Percentiles rank a stretch among this genome's conserved stretches.
phyloP scores from a whole-genome alignment of 2,113 vertebrate species.

The Chionomys nivalis region DNA sequence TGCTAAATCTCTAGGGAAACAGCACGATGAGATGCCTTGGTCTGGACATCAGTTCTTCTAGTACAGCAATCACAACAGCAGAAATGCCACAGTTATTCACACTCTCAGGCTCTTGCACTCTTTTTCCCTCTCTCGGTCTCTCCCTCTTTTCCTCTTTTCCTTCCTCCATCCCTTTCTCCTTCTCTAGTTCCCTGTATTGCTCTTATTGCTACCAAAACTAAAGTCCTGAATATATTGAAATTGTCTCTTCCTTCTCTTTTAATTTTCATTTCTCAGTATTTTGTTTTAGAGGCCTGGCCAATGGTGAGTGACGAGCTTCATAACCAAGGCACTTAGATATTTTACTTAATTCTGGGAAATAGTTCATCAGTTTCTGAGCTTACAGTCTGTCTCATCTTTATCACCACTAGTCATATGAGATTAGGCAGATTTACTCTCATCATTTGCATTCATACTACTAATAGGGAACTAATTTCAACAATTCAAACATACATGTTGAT shows the following conservation, averaged over 20 bases:
- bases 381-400: constrained; percentile 41
- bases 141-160: background rate
- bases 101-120: rapidly evolving
- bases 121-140: rapidly evolving
- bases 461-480: background rate
- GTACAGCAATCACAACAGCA: background rate
- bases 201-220: background rate
- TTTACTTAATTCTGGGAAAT: constrained; percentile 37
- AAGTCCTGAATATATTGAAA: background rate
- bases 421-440: constrained; percentile 12
- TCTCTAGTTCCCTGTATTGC: no score
- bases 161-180: background rate
- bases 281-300: constrained; percentile 37
- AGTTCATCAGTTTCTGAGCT: background rate
- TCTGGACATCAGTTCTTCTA: background rate
- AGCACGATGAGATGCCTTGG: constrained; percentile 6
- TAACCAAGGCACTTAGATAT: background rate
- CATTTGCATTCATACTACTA: constrained; percentile 23
- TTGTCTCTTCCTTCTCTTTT: constrained; percentile 6
- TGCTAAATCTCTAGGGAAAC: constrained; percentile 5
- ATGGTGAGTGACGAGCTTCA: background rate
- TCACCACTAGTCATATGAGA: background rate
- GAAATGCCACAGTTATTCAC: background rate
- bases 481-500: background rate
- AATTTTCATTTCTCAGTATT: background rate